A percentile compares a stretch with the other conserved stretches of the same genome.
Conservation (phyloP, 1,140 invertebrate species). For the Physella acuta region DNA sequence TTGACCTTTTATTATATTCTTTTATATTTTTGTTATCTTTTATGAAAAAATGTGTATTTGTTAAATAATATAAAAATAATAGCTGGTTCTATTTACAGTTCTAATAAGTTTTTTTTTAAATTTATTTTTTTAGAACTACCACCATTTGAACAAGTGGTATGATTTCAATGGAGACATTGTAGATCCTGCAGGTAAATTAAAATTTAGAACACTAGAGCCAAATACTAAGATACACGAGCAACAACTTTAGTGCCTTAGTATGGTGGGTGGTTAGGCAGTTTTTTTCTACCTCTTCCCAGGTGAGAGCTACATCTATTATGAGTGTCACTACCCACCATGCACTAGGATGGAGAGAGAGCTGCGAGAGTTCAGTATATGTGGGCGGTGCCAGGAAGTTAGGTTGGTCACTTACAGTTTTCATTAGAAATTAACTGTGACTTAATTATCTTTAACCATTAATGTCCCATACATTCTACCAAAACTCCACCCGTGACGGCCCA, state of each 20-base stretch:
- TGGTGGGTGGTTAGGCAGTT: background rate
- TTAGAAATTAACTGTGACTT: background rate
- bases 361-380: conserved; percentile 66
- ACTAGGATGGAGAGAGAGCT: conserved; percentile 65
- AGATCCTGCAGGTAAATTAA: conserved; percentile 48
- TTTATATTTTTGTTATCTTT: background rate
- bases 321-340: conserved; percentile 66
- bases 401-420: conserved; percentile 16
- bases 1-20: background rate
- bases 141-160: conserved; percentile 50
- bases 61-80: background rate
- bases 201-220: background rate
- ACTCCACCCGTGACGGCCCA: too few species aligned
- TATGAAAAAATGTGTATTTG: background rate
- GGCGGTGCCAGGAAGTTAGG: conserved; percentile 63
- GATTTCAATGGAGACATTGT: conserved; percentile 62
- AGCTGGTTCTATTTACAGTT: background rate
- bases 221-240: background rate
- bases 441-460: too few species aligned
- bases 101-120: background rate
- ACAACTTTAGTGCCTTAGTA: background rate
- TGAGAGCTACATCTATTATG: conserved; percentile 62
- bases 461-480: too few species aligned
- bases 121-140: background rate
- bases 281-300: conserved; percentile 36